phyloP scores from a whole-genome alignment of 1,140 invertebrate species.

The Rhopalosiphum maidis region DNA sequence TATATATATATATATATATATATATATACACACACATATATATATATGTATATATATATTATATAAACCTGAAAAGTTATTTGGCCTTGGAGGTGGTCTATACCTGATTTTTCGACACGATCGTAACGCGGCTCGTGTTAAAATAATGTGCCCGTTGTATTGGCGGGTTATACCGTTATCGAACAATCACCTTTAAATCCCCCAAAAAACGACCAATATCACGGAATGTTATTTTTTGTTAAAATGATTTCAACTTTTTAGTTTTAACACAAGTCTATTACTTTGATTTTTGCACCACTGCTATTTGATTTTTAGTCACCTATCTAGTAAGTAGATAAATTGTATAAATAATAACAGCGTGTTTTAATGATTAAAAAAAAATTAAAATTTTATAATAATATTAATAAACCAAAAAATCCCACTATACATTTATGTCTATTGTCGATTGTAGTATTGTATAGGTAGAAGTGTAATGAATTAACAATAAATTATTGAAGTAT shows the following conservation, averaged over 20 bases:
- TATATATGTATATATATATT: neutral
- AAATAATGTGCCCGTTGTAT: neutral
- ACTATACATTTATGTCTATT: no score
- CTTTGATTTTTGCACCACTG: neutral
- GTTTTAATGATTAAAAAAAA: no score
- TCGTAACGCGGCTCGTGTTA: neutral
- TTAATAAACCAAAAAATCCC: no score
- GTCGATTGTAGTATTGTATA: no score
- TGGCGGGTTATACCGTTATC: slow-evolving; percentile 17
- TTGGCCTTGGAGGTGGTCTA: slow-evolving; percentile 15
- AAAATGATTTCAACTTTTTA: neutral
- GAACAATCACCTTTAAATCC: neutral
- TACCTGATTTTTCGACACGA: neutral
- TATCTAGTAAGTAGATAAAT: neutral
- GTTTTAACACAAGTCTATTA: neutral
- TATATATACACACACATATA: neutral
- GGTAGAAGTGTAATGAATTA: neutral
- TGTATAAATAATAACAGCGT: no score
- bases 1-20: neutral
- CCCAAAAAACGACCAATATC: neutral
- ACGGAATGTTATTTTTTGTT: neutral
- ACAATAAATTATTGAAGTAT: neutral
- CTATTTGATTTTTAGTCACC: neutral
- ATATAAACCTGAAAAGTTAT: neutral
- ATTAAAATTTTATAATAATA: no score